phyloP scores from a whole-genome alignment of 1,140 invertebrate genomes.

The Coptotermes formosanus region DNA sequence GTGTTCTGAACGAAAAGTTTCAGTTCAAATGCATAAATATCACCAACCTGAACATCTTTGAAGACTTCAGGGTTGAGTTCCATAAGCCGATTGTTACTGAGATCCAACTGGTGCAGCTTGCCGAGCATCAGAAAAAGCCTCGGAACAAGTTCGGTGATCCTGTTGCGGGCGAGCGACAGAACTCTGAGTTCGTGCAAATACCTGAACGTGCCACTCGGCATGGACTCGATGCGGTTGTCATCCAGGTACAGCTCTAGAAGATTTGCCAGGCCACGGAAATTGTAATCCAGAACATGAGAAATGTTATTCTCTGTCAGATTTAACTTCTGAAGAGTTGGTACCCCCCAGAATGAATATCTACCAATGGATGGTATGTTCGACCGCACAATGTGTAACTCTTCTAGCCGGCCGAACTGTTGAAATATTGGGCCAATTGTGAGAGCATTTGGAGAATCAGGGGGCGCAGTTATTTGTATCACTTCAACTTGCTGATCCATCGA shows the following conservation, averaged over 20 bases:
- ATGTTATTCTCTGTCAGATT: conserved; percentile 77
- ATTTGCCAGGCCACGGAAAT: conserved; percentile 47
- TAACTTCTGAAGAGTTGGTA: conserved; percentile 63
- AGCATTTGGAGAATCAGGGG: conserved; percentile 59
- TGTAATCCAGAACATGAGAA: conserved; percentile 49
- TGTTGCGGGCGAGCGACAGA: conserved; percentile 69
- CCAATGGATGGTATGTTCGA: conserved; percentile 77
- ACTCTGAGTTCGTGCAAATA: conserved; percentile 61
- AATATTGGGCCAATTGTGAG: conserved; percentile 74
- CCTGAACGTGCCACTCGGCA: conserved; percentile 68
- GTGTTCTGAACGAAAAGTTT: no score
- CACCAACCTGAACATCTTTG: conserved; percentile 64
- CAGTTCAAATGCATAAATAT: neutral
- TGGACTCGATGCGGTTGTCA: conserved; percentile 51
- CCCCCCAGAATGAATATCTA: conserved; percentile 73
- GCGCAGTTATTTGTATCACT: conserved; percentile 68
- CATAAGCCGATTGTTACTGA: conserved; percentile 69
- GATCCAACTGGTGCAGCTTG: conserved; percentile 66
- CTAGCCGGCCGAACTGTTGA: conserved; percentile 60
- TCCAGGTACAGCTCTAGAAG: conserved; percentile 50
- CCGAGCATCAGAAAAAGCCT: conserved; percentile 65
- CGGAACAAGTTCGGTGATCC: conserved; percentile 63
- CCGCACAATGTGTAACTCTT: conserved; percentile 71
- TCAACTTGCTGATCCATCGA: conserved; percentile 61
- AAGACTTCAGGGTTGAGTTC: conserved; percentile 74